phyloP scores from a whole-genome alignment of 30 jellyfish, hydroid and myxozoan species.

The Aurelia sp. region DNA sequence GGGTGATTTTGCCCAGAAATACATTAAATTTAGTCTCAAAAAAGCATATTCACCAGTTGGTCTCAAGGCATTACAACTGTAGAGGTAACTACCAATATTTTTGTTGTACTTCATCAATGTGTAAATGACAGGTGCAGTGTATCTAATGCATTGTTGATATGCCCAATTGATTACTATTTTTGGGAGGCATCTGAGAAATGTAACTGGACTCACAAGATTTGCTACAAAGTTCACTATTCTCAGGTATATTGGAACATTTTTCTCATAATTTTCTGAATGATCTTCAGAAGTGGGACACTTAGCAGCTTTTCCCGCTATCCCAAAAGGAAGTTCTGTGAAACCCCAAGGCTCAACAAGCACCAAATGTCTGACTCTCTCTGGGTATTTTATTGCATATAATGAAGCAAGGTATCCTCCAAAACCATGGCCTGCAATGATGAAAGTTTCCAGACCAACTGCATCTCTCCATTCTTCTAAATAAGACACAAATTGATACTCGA shows the following conservation, averaged over 20 bases:
- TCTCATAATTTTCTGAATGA: conserved; percentile 13
- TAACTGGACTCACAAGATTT: conserved; percentile 42
- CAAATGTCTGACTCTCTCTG: conserved; percentile 80
- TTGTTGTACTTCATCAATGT: background rate
- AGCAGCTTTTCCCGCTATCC: conserved; percentile 58
- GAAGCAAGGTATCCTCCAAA: conserved; percentile 96
- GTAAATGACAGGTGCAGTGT: conserved; percentile 27
- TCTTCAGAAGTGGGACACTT: conserved; percentile 1
- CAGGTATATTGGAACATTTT: conserved; percentile 25
- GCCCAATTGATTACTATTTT: conserved; percentile 35
- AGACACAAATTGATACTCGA: conserved; percentile 76
- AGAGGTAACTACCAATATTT: conserved; percentile 31
- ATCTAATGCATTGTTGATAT: conserved; percentile 1
- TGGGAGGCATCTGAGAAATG: conserved; percentile 58
- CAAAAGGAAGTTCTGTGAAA: conserved; percentile 88
- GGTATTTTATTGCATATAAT: conserved; percentile 79
- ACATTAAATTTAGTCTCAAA: conserved; percentile 45
- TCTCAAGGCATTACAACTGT: conserved; percentile 34
- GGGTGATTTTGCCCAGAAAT: conserved; percentile 77
- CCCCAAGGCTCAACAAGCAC: conserved; percentile 98
- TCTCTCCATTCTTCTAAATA: conserved; percentile 95
- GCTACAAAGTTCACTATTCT: conserved; percentile 21
- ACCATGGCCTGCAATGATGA: conserved; percentile 91
- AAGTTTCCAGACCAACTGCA: conserved; percentile 81
- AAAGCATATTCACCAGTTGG: conserved; percentile 72